These are phyloP conservation scores for Maccullochella peelii DNA, from an alignment of 2,113 vertebrate species.

Conservation along the genomic window DNA sequence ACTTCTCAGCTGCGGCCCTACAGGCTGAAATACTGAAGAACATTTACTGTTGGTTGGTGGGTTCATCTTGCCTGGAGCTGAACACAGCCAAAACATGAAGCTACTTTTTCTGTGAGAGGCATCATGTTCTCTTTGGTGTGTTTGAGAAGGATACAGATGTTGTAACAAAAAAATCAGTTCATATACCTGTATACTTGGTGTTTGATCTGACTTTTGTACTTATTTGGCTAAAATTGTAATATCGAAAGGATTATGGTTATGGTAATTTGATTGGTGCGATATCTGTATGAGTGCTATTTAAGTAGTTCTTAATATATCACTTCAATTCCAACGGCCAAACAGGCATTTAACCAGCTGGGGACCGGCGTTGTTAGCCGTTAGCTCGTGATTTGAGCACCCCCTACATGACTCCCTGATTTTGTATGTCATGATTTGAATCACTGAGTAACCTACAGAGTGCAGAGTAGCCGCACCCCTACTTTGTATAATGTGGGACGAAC, in stretches of 20 bases:
- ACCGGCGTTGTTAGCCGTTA: background rate
- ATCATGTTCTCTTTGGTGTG: background rate
- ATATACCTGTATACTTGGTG: background rate
- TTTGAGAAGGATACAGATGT: background rate
- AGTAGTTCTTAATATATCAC: background rate
- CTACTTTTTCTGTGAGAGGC: background rate
- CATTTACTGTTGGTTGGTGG: constrained; percentile 28
- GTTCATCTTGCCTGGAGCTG: constrained; percentile 31
- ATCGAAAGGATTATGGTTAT: background rate
- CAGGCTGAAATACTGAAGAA: constrained; percentile 25
- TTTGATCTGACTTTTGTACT: background rate
- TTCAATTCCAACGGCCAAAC: background rate
- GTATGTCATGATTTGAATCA: background rate
- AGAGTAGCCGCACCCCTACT: too few relatives aligned
- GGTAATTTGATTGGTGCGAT: background rate
- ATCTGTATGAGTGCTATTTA: background rate
- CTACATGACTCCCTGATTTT: background rate
- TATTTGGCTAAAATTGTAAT: background rate
- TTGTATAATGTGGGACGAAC: background rate
- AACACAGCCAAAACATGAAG: constrained; percentile 27
- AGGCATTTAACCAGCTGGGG: background rate
- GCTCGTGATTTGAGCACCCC: background rate
- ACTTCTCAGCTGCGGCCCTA: constrained; percentile 1
- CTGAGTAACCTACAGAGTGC: too few relatives aligned
- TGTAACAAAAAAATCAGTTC: background rate